phyloP scores from a whole-genome alignment of 1,140 invertebrate species.

The Drosophila lacteicornis region DNA sequence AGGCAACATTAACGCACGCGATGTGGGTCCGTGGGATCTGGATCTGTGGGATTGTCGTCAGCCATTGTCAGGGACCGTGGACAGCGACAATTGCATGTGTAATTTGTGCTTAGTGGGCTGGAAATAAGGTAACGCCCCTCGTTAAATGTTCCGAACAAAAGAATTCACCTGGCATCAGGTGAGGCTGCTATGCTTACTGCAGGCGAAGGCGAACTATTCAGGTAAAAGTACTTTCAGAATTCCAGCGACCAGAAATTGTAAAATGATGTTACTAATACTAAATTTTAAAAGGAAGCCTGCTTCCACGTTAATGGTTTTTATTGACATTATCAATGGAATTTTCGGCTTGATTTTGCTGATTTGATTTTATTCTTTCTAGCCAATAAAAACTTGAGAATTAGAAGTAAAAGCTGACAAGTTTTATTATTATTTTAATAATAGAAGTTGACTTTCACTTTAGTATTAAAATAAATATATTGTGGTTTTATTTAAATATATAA shows the following conservation, averaged over 20 bases:
- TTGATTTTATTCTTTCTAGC: too few relatives aligned
- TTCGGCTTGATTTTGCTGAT: background rate
- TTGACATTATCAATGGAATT: background rate
- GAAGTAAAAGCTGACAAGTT: too few relatives aligned
- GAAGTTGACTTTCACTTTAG: too few relatives aligned
- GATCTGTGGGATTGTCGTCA: slow-evolving; percentile 33
- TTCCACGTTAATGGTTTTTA: too few relatives aligned
- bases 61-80: slow-evolving; percentile 22
- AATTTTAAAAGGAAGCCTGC: too few relatives aligned
- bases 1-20: slow-evolving; percentile 47
- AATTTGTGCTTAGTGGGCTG: slow-evolving; percentile 53
- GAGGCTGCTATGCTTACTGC: background rate
- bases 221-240: background rate
- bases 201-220: background rate
- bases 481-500: too few relatives aligned
- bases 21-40: slow-evolving; percentile 38
- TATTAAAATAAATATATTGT: too few relatives aligned
- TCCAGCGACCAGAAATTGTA: background rate
- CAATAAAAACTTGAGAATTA: too few relatives aligned
- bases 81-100: slow-evolving; percentile 52
- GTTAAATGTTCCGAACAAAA: slow-evolving; percentile 29
- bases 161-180: slow-evolving; percentile 14
- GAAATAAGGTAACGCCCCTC: slow-evolving; percentile 15
- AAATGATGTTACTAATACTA: too few relatives aligned
- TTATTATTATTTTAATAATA: background rate